Evolutionary conservation across 2,888 invertebrate genomes (phyloP).

Genomic region (Patella caerulea): DNA sequence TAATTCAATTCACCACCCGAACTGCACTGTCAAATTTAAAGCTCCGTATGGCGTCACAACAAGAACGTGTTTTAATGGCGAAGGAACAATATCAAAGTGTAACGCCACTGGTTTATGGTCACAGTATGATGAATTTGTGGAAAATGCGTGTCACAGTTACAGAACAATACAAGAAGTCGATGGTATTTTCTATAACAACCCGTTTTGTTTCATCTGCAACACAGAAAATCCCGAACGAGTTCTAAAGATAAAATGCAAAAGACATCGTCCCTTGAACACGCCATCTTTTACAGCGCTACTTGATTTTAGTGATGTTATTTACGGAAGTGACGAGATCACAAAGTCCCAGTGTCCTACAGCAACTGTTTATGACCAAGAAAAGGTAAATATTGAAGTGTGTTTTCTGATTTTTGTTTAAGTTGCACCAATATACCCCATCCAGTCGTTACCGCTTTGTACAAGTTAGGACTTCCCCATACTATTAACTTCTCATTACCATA

Average conservation of each 20-base stretch:
- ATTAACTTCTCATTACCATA: no score
- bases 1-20: not conserved
- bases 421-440: not conserved
- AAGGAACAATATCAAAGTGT: conserved; percentile 19
- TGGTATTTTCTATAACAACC: conserved; percentile 29
- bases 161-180: conserved; percentile 25
- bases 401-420: not conserved
- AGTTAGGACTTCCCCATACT: no score
- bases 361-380: conserved; percentile 25
- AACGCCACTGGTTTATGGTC: conserved; percentile 19
- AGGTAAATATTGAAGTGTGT: conserved; percentile 18
- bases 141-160: conserved; percentile 36
- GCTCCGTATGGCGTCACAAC: not conserved
- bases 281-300: conserved; percentile 32
- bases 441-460: no score
- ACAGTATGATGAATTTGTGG: conserved; percentile 28
- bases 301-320: conserved; percentile 29
- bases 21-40: conserved; percentile 10
- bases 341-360: conserved; percentile 7
- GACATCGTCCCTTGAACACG: not conserved
- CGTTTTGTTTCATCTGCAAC: conserved; percentile 41
- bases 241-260: conserved; percentile 17
- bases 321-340: not conserved
- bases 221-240: conserved; percentile 10
- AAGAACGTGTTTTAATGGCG: conserved; percentile 15